A percentile compares a stretch with the other conserved stretches of the same genome.
phyloP scores from a whole-genome alignment of 2,113 vertebrate species.

The Hippocampus guttulatus region DNA sequence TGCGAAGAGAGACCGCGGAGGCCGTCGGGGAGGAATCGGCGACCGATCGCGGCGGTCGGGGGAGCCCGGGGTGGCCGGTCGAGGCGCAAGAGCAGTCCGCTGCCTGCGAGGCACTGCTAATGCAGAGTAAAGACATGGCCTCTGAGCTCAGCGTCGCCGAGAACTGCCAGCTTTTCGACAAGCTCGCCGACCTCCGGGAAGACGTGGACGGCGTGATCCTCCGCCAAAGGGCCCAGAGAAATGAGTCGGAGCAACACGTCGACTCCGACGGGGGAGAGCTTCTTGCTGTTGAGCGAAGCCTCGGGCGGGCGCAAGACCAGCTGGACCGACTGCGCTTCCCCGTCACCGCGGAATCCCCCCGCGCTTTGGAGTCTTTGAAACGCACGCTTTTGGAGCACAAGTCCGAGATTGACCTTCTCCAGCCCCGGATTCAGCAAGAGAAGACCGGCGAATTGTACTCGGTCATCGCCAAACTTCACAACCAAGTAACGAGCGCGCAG shows the following conservation, averaged over 20 bases:
- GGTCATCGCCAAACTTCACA: slow-evolving; percentile 64
- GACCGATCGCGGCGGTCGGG: slow-evolving; percentile 50
- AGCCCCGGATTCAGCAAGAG: slow-evolving; percentile 46
- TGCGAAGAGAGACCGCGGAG: slow-evolving; percentile 48
- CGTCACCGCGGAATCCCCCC: slow-evolving; percentile 58
- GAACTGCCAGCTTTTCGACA: slow-evolving; percentile 75
- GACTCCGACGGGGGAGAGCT: slow-evolving; percentile 66
- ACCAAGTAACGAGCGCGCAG: slow-evolving; percentile 62
- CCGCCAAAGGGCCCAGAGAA: slow-evolving; percentile 68
- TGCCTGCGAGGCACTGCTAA: slow-evolving; percentile 68
- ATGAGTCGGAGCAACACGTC: slow-evolving; percentile 67
- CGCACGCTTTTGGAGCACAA: slow-evolving; percentile 63
- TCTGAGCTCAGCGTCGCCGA: slow-evolving; percentile 78
- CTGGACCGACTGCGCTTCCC: slow-evolving; percentile 58
- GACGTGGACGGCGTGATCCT: slow-evolving; percentile 69
- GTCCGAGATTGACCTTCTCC: slow-evolving; percentile 56
- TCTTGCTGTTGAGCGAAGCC: slow-evolving; percentile 64
- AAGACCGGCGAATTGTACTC: slow-evolving; percentile 57
- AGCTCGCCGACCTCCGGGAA: slow-evolving; percentile 73
- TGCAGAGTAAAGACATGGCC: slow-evolving; percentile 66
- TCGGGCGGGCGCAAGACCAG: slow-evolving; percentile 57
- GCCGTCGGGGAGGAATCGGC: slow-evolving; percentile 51
- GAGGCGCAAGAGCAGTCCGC: slow-evolving; percentile 71
- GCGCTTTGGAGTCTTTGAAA: slow-evolving; percentile 51
- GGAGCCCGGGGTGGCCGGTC: slow-evolving; percentile 66